Conservation (phyloP, 2,888 invertebrate genomes). For the Melinaea marsaeus region DNA sequence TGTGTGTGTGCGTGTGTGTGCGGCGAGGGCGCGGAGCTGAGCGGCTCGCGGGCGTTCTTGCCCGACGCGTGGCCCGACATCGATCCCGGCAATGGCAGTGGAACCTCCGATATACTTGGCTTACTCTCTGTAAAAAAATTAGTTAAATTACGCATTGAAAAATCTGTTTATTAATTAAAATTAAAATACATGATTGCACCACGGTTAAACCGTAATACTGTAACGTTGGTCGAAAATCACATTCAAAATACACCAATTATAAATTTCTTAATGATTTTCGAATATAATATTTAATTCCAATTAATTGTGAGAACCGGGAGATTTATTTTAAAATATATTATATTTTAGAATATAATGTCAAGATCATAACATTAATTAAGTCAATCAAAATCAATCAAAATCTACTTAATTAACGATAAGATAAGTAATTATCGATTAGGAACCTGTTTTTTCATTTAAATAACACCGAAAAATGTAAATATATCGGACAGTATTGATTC, state of each 20-base stretch:
- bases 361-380: neutral
- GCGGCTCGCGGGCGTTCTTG: slow-evolving; percentile 53
- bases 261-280: too few species aligned
- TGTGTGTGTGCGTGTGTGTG: slow-evolving; percentile 48
- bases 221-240: too few species aligned
- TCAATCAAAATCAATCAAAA: slow-evolving; percentile 3
- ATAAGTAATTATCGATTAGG: neutral
- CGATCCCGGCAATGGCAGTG: slow-evolving; percentile 57
- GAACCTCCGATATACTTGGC: slow-evolving; percentile 67
- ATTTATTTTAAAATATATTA: too few species aligned
- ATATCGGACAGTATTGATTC: neutral
- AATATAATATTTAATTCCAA: too few species aligned
- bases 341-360: neutral
- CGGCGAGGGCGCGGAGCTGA: slow-evolving; percentile 66
- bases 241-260: too few species aligned
- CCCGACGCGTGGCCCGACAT: slow-evolving; percentile 42
- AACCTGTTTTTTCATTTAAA: neutral
- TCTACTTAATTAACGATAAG: slow-evolving; percentile 6
- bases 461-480: neutral
- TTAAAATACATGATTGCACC: too few species aligned
- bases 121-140: slow-evolving; percentile 52
- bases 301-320: too few species aligned
- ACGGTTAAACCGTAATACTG: too few species aligned
- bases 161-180: too few species aligned
- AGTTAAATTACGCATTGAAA: neutral